Evolutionary conservation across 1,140 invertebrate genomes (phyloP).

Genomic region (Cyphomyrmex costatus): DNA sequence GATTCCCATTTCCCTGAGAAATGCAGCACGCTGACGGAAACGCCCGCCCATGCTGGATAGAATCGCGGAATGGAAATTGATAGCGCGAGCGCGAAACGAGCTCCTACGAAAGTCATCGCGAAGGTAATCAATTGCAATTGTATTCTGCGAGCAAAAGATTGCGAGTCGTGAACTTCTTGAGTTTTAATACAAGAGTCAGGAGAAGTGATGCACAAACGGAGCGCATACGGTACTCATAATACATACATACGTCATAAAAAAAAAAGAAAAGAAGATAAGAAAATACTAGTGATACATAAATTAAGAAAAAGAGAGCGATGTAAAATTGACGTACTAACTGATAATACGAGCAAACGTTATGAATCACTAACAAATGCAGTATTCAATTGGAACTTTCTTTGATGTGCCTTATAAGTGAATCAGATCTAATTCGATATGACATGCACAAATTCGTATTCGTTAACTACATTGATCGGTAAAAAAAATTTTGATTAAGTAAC

Average conservation of each 20-base stretch:
- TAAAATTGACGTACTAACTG: not conserved
- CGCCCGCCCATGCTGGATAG: constrained; percentile 57
- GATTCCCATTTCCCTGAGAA: constrained; percentile 82
- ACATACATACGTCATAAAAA: not conserved
- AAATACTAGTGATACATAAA: not conserved
- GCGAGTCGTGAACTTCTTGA: constrained; percentile 25
- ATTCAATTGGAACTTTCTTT: not conserved
- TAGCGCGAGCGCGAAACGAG: constrained; percentile 63
- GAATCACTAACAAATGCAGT: not conserved
- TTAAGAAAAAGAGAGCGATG: not conserved
- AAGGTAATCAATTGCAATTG: constrained; percentile 68
- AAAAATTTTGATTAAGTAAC: too few species aligned
- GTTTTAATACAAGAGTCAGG: constrained; percentile 21
- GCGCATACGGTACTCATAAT: not conserved
- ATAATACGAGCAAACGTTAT: not conserved
- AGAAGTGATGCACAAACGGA: not conserved
- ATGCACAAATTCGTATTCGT: not conserved
- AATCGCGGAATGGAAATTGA: constrained; percentile 74
- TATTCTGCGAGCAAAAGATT: constrained; percentile 31
- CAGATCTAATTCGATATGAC: not conserved
- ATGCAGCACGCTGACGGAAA: constrained; percentile 70
- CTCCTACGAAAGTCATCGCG: constrained; percentile 53
- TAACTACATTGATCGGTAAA: not conserved
- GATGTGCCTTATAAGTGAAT: not conserved
- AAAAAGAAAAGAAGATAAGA: not conserved